These are phyloP conservation scores for Eustalomyia histrio DNA, from an alignment of 2,888 invertebrate species.

Conservation along the genomic window DNA sequence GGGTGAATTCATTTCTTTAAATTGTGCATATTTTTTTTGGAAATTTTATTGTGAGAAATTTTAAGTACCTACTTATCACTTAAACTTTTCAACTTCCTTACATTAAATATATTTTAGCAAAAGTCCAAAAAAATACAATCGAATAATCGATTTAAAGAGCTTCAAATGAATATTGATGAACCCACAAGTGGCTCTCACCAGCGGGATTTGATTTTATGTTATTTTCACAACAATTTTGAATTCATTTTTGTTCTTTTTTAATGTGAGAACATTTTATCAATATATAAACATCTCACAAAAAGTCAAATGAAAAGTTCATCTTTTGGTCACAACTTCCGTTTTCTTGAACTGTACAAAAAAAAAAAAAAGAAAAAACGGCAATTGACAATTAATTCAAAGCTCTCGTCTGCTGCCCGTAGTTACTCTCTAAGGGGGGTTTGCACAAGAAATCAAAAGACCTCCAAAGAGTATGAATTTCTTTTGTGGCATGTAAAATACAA, in stretches of 20 bases:
- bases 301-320: conserved; percentile 72
- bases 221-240: conserved; percentile 9
- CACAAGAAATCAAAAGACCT: conserved; percentile 51
- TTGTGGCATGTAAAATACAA: not conserved
- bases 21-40: conserved; percentile 20
- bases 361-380: conserved; percentile 52
- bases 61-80: conserved; percentile 64
- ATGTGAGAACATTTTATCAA: conserved; percentile 61
- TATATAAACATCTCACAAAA: conserved; percentile 54
- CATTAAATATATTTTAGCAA: conserved; percentile 12
- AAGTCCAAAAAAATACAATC: conserved; percentile 30
- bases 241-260: conserved; percentile 11
- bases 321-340: conserved; percentile 70
- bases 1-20: conserved; percentile 48
- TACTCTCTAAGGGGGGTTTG: conserved; percentile 13
- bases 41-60: conserved; percentile 60
- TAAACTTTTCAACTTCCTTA: conserved; percentile 39
- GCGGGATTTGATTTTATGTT: conserved; percentile 69
- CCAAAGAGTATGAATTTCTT: conserved; percentile 38
- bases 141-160: conserved; percentile 52
- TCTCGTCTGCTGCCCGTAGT: conserved; percentile 28
- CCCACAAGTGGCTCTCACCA: conserved; percentile 78
- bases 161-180: conserved; percentile 61
- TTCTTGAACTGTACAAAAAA: conserved; percentile 64
- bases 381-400: conserved; percentile 72